Percentiles rank a stretch among this genome's conserved stretches.
Evolutionary conservation across 2,888 invertebrate genomes (phyloP).

Genomic region (Drosophila dives): DNA sequence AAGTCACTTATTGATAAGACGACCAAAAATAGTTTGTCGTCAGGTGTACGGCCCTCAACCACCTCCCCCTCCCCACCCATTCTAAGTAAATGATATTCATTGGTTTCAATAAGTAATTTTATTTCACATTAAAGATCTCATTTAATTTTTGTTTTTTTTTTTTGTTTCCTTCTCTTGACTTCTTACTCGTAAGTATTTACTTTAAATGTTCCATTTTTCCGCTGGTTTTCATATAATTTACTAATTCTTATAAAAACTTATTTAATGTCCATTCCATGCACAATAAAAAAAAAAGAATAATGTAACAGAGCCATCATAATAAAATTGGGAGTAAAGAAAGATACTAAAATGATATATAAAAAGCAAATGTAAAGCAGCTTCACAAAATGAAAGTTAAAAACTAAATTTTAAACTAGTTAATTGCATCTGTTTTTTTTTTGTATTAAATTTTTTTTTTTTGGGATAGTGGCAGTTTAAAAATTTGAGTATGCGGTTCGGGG

Average conservation of each 20-base stretch:
- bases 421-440: background rate
- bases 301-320: constrained; percentile 11
- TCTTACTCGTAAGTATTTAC: constrained; percentile 62
- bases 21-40: background rate
- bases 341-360: constrained; percentile 5
- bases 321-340: background rate
- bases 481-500: constrained; percentile 49
- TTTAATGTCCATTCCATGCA: constrained; percentile 59
- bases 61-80: background rate
- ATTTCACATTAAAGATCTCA: constrained; percentile 74
- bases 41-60: background rate
- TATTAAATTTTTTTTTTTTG: constrained; percentile 12
- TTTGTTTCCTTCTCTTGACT: constrained; percentile 40
- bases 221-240: constrained; percentile 64
- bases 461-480: constrained; percentile 60
- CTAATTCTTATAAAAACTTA: constrained; percentile 76
- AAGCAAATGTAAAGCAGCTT: constrained; percentile 14
- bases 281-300: constrained; percentile 29
- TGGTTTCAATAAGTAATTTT: constrained; percentile 61
- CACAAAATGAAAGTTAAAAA: constrained; percentile 53
- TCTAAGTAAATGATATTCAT: background rate
- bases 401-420: constrained; percentile 54
- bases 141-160: constrained; percentile 51
- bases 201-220: constrained; percentile 50
- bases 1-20: background rate